Evolutionary conservation across 2,113 vertebrate genomes (phyloP).

Genomic region (Anseranas semipalmata): DNA sequence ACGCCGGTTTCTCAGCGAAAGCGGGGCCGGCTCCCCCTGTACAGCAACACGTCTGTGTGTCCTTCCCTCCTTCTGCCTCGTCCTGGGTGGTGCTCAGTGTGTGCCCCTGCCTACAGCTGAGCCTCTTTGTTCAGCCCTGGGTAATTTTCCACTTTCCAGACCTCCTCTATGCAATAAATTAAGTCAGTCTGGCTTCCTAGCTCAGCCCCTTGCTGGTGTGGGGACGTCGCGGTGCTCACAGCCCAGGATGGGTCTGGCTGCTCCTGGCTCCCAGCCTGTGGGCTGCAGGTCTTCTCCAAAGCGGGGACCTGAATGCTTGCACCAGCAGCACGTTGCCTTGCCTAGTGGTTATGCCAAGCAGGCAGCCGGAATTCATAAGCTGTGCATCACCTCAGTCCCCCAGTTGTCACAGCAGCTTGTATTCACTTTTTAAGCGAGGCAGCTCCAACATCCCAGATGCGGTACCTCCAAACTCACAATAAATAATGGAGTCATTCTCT

Average conservation of each 20-base stretch:
- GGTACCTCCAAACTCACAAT: not conserved
- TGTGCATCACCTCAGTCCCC: not conserved
- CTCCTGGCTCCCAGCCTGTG: not conserved
- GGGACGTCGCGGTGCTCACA: not conserved
- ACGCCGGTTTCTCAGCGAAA: rapidly evolving
- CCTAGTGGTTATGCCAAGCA: not conserved
- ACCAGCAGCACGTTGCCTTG: rapidly evolving
- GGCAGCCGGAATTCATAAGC: not conserved
- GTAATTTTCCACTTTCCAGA: slow-evolving; percentile 40
- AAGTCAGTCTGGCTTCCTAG: not conserved
- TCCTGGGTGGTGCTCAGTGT: not conserved
- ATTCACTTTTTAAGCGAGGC: not conserved
- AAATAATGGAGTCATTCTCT: not conserved
- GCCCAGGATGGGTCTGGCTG: not conserved
- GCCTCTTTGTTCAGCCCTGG: slow-evolving; percentile 10
- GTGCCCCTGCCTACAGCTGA: slow-evolving; percentile 5
- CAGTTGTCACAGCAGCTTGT: not conserved
- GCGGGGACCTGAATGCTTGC: not conserved
- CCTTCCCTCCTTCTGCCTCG: rapidly evolving
- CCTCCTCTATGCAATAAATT: slow-evolving; percentile 2
- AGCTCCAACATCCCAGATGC: not conserved
- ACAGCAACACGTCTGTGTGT: not conserved
- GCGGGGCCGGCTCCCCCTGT: not conserved
- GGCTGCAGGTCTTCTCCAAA: not conserved
- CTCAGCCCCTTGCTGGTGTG: rapidly evolving